A percentile compares a stretch with the other conserved stretches of the same genome.
Conservation (phyloP, 2,888 invertebrate genomes). For the Unio pictorum region DNA sequence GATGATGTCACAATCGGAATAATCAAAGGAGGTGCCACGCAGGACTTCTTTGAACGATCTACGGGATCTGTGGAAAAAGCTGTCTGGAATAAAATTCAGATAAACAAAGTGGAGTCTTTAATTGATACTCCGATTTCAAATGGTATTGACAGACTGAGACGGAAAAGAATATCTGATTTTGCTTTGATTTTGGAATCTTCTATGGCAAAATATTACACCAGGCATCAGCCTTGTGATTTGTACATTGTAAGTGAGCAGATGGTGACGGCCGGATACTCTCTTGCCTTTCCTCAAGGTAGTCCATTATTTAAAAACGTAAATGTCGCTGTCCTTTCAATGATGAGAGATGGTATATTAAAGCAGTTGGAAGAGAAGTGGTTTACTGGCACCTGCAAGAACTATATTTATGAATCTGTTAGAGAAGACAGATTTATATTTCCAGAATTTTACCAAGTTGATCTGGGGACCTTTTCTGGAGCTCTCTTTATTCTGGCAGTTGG, state of each 20-base stretch:
- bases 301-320: conserved; percentile 26
- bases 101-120: conserved; percentile 8
- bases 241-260: conserved; percentile 44
- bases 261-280: conserved; percentile 35
- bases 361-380: conserved; percentile 55
- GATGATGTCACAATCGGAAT: conserved; percentile 38
- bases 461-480: conserved; percentile 57
- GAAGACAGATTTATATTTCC: conserved; percentile 26
- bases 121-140: conserved; percentile 18
- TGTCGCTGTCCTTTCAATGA: conserved; percentile 34
- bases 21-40: conserved; percentile 40
- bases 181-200: conserved; percentile 59
- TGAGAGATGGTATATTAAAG: conserved; percentile 39
- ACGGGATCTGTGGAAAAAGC: conserved; percentile 7
- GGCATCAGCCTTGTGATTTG: conserved; percentile 55
- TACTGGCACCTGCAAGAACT: conserved; percentile 35
- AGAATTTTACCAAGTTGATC: conserved; percentile 35
- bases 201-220: conserved; percentile 50
- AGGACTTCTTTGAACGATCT: conserved; percentile 34
- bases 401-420: conserved; percentile 25
- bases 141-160: conserved; percentile 38
- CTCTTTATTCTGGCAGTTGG: conserved; percentile 52
- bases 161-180: conserved; percentile 27
- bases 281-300: conserved; percentile 38
- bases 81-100: conserved; percentile 19